phyloP scores from a whole-genome alignment of 2,888 invertebrate species.

The Hypomecis atomaria region DNA sequence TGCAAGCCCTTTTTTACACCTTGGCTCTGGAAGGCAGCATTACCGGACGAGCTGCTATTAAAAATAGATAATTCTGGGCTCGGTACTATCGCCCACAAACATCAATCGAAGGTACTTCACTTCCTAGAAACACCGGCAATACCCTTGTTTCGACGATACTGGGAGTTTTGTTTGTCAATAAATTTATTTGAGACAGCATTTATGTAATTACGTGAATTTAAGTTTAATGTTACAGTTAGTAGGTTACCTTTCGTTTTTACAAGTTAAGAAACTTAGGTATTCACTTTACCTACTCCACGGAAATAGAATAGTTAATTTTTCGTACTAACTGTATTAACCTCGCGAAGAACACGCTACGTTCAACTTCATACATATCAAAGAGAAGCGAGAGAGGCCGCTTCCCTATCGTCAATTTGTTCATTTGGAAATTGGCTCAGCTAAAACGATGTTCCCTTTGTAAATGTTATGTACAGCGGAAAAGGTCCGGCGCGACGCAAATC shows the following conservation, averaged over 20 bases:
- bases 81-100: conserved; percentile 35
- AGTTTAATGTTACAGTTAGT: background rate
- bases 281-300: too few relatives aligned
- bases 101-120: conserved; percentile 33
- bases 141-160: conserved; percentile 16
- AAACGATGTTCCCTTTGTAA: conserved; percentile 15
- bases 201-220: background rate
- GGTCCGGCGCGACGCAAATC: conserved; percentile 35
- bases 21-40: conserved; percentile 35
- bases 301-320: too few relatives aligned
- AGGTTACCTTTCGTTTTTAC: background rate
- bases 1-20: conserved; percentile 32
- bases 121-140: conserved; percentile 21
- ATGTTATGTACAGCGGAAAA: conserved; percentile 20
- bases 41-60: conserved; percentile 46
- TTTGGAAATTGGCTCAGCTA: conserved; percentile 21
- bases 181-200: background rate
- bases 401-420: conserved; percentile 20
- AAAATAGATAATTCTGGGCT: conserved; percentile 49
- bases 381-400: conserved; percentile 2
- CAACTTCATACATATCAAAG: conserved; percentile 23
- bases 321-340: background rate
- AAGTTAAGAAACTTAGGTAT: too few relatives aligned
- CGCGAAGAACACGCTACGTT: conserved; percentile 18
- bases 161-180: conserved; percentile 7